Conservation (phyloP, 1,140 invertebrate species). For the Helicoverpa armigera region DNA sequence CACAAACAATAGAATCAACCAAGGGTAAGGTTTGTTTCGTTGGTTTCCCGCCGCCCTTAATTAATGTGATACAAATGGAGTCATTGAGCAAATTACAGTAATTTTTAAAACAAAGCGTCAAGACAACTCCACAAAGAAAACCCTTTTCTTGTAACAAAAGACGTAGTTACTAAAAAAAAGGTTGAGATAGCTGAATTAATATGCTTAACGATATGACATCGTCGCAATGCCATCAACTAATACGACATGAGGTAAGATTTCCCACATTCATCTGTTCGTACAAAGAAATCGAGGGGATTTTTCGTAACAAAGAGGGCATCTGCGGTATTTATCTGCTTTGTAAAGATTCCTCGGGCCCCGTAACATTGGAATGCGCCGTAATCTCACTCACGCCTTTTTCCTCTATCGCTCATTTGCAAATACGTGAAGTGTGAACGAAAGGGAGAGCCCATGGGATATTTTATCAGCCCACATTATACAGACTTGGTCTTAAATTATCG, state of each 20-base stretch:
- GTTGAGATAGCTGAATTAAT: no score
- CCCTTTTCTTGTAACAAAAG: no score
- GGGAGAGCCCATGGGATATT: background rate
- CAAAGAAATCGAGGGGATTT: conserved; percentile 57
- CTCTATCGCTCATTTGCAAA: conserved; percentile 48
- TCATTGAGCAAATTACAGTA: no score
- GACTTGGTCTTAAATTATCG: conserved; percentile 30
- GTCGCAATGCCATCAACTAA: conserved; percentile 15
- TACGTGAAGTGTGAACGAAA: conserved; percentile 45
- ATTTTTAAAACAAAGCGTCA: no score
- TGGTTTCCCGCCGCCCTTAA: no score
- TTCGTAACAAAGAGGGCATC: conserved; percentile 60
- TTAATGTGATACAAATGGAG: no score
- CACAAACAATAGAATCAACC: no score
- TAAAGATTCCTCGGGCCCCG: conserved; percentile 47
- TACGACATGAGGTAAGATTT: conserved; percentile 19
- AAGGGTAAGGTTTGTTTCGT: no score
- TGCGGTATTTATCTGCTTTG: conserved; percentile 60
- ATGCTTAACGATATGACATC: background rate
- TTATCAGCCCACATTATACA: conserved; percentile 22
- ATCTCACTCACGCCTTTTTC: conserved; percentile 40
- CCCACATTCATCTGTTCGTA: conserved; percentile 46
- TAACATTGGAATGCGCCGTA: conserved; percentile 43
- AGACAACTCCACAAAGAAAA: no score
- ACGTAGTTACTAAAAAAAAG: no score